Evolutionary conservation across 1,140 invertebrate species (phyloP).

Genomic region (Procambarus clarkii): DNA sequence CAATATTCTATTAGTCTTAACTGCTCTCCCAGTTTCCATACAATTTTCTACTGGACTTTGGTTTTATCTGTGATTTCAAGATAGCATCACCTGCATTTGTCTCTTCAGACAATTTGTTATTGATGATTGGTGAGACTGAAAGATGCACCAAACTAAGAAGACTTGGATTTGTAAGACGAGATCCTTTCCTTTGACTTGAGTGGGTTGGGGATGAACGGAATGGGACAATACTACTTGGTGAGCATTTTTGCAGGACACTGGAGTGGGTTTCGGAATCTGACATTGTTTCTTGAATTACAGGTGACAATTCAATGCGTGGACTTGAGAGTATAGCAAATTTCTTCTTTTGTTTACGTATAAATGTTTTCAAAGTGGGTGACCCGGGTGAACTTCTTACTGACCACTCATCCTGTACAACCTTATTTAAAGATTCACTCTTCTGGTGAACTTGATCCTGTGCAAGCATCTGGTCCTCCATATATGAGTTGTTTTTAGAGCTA

Average conservation of each 20-base stretch:
- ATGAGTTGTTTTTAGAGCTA: background rate
- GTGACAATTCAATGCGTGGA: conserved; percentile 34
- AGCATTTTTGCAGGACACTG: background rate
- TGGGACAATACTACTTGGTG: background rate
- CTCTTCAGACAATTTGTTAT: background rate
- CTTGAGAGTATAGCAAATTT: conserved; percentile 2
- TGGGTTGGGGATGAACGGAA: background rate
- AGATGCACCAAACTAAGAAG: conserved; percentile 30
- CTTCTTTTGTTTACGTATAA: conserved; percentile 52
- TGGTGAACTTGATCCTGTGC: background rate
- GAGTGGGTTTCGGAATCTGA: background rate
- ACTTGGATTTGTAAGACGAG: background rate
- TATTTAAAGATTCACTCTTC: background rate
- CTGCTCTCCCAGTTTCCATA: background rate
- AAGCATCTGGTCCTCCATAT: background rate
- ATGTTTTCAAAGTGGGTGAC: conserved; percentile 55
- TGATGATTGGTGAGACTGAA: conserved; percentile 44
- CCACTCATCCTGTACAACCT: conserved; percentile 21
- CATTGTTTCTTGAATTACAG: background rate
- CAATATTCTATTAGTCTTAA: background rate
- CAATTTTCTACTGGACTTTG: conserved; percentile 6
- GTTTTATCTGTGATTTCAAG: background rate
- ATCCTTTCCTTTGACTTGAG: background rate
- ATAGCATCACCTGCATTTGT: background rate
- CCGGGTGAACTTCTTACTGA: conserved; percentile 24